Evolutionary conservation across 1,140 invertebrate species (phyloP), one percentile per base, ranked within the genome.

Genomic region (Heliothis subflexa): DNA sequence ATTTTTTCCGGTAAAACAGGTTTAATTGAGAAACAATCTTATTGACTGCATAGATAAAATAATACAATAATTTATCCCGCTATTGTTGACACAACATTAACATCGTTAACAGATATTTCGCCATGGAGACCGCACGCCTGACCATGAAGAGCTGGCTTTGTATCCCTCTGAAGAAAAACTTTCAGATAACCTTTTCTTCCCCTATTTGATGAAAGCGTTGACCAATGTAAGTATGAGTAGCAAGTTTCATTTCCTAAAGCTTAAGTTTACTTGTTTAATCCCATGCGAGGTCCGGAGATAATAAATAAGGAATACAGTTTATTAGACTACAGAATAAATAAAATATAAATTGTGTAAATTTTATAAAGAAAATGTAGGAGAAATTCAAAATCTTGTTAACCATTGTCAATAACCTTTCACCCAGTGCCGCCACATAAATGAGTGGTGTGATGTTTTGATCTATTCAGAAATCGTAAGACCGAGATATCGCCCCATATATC

Each of bases 91-190:
- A 68, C 33, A 68, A n/a, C 59, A 57, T 14, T 64, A 16, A 45
- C 33, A 52, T 64, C 77, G 28, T 72, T 70, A 79, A 55, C 80
- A 97, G 97, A 80, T 97, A 33, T 97, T 97, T 87, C 95, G 97
- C 62, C 97, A 98, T 93, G 97, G 97, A 3, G 97, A 98, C 85
- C 95, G 97, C 47, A 96, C 97, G 16, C 97, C 97, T 1, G 96
- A 96, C 75, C 83, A 94, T 18, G 95, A 95, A 25, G 89, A 91
- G 61, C 78, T 89, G 79, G 95, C 93, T 55, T 88, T 95, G 64
- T 97, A 96, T 88, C 97, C 97, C 0, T 95, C 94, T 5, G 96
- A 97, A 85, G 95, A 96, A 0, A 95, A 45, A 1, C 3, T 96
- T 79, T 90, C 95, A 33, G 93, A 96, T 45, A 86, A 95, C 4